Conservation (phyloP, 2,888 invertebrate species). For the Rhopalosiphum nymphaeae region DNA sequence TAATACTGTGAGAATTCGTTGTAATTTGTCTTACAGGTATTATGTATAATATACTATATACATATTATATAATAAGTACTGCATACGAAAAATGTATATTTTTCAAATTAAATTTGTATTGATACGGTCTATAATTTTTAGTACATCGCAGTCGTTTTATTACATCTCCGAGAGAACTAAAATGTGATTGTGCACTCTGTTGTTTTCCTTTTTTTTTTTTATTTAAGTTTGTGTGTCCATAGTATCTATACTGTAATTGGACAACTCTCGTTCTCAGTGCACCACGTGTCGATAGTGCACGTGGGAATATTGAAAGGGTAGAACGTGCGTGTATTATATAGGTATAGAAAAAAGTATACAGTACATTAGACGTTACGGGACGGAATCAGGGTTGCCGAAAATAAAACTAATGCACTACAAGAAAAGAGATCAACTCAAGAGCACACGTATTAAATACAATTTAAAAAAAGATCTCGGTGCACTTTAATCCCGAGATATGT, state of each 20-base stretch:
- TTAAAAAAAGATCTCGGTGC: background rate
- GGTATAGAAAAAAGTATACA: background rate
- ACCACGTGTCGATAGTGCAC: conserved; percentile 49
- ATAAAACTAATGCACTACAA: conserved; percentile 10
- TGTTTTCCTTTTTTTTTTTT: conserved; percentile 14
- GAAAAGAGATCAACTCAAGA: conserved; percentile 26
- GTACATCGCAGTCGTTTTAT: background rate
- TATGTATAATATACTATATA: background rate
- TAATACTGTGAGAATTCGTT: background rate
- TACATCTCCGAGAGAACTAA: background rate
- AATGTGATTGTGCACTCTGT: background rate
- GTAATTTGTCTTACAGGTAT: background rate
- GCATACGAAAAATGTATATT: background rate
- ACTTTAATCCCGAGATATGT: conserved; percentile 11
- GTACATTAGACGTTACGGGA: too few species aligned
- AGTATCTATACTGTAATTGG: conserved; percentile 34
- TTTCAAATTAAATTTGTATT: background rate
- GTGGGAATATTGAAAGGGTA: conserved; percentile 43
- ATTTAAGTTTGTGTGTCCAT: conserved; percentile 37
- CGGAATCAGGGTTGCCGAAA: background rate
- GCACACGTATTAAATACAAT: conserved; percentile 23
- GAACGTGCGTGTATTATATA: background rate
- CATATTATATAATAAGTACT: background rate
- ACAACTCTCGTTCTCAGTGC: conserved; percentile 33
- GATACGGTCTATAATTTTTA: conserved; percentile 4